phyloP scores from a whole-genome alignment of 2,113 vertebrate species.

The Sturnus vulgaris region DNA sequence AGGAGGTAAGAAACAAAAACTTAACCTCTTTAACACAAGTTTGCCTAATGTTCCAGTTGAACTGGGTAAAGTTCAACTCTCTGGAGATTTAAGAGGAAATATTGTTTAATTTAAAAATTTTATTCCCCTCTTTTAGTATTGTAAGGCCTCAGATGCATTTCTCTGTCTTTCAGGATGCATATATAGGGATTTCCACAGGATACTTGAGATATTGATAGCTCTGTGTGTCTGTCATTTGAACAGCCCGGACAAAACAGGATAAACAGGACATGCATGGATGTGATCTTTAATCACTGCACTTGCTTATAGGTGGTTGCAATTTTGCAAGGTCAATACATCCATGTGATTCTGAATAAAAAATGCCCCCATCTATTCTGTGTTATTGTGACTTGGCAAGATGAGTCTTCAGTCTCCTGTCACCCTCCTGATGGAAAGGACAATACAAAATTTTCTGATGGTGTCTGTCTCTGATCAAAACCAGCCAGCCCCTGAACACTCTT shows the following conservation, averaged over 20 bases:
- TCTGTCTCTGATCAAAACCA: background rate
- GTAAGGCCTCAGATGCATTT: background rate
- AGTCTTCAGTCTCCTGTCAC: background rate
- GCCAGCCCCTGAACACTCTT: background rate
- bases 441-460: background rate
- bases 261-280: background rate
- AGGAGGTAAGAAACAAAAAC: conserved; percentile 84
- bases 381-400: background rate
- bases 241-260: background rate
- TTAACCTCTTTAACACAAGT: background rate
- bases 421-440: background rate
- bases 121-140: background rate
- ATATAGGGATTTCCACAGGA: background rate
- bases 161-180: background rate
- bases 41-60: background rate
- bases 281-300: background rate
- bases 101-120: background rate
- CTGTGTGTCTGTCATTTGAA: background rate
- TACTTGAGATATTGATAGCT: background rate
- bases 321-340: background rate
- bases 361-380: background rate
- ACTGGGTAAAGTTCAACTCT: background rate
- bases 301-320: background rate
- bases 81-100: background rate
- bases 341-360: background rate